Base-by-base conservation (phyloP, 2,113 vertebrate species). In the Diphyllodes magnificus region DNA sequence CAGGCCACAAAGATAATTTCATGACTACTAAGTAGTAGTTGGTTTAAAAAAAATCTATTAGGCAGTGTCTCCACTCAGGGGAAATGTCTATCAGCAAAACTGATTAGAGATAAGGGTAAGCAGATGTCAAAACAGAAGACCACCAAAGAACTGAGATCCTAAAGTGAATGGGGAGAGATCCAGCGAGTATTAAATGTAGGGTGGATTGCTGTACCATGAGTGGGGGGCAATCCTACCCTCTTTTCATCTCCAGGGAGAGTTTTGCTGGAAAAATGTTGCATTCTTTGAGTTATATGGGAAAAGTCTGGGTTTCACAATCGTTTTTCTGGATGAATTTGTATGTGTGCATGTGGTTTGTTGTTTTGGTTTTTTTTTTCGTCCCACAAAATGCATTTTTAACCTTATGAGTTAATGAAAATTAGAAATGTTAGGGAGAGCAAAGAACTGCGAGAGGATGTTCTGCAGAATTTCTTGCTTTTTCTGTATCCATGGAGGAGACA, bases 91-190 rank as follows among this genome's bases (percentile, higher is more conserved):
- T 97, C 97, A 96, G 92, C 92, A 95, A 81, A 96, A 97, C 96
- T 94, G 97, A 97, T 96, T 97, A 60, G 72, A 96, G 98, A 97
- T 97, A 97, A 98, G 90, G 64, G 87, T 83, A 92, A 96, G 87
- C 93, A 97, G 87, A 96, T 96, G 92, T 96, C 92, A 87, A 96
- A 97, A 97, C 84, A 96, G 93, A 78, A 96, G 96, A 97, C 96
- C 97, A 98, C 97, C 97, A 97, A 96, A 91, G 96, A 94, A 63
- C 80, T 49, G 22, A 86, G 60, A 50, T 88, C 81, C 91, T 68
- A 51, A 89, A 91, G 90, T 50, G 84, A 86, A 50, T 35, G 68
- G 44, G 33, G 80, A 91, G 64, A 66, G 25, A 78, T 81, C 37
- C 37, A 93, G 69, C 31, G 68, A 92, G 95, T 94, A 93, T 84